Conservation (phyloP, 2,797 vertebrate species). For the Gadopsis bispinosus region DNA sequence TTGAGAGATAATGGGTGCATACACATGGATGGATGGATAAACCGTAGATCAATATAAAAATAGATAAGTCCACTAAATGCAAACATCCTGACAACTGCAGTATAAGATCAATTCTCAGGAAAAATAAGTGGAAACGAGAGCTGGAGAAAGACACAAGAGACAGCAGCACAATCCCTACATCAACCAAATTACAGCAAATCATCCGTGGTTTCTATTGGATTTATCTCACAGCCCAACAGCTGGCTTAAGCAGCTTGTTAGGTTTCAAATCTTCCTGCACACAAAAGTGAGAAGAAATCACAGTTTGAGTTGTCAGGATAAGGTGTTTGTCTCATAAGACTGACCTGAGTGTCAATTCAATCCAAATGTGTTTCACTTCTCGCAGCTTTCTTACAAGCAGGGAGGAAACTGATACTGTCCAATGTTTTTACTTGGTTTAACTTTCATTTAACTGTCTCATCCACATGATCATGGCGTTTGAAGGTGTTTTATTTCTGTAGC, state of each 20-base stretch:
- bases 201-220: conserved; percentile 49
- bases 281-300: conserved; percentile 55
- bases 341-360: conserved; percentile 41
- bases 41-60: not conserved
- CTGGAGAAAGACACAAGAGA: conserved; percentile 2
- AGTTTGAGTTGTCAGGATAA: conserved; percentile 50
- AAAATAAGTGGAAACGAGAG: conserved; percentile 7
- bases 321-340: conserved; percentile 55
- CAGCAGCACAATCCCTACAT: conserved; percentile 14
- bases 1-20: not conserved
- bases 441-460: not conserved
- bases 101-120: conserved; percentile 3
- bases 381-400: conserved; percentile 4
- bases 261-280: conserved; percentile 58
- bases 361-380: conserved; percentile 40
- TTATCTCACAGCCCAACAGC: conserved; percentile 52
- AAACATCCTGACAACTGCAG: conserved; percentile 6
- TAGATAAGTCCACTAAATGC: not conserved
- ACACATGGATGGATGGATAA: not conserved
- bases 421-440: not conserved
- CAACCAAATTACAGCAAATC: conserved; percentile 47
- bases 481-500: not conserved
- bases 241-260: conserved; percentile 69
- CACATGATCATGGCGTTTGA: not conserved
- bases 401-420: conserved; percentile 7